A percentile compares a stretch with the other conserved stretches of the same genome.
These are phyloP conservation scores for Malthinus flaveolus DNA, from an alignment of 2,888 invertebrate species.

Conservation along the genomic window DNA sequence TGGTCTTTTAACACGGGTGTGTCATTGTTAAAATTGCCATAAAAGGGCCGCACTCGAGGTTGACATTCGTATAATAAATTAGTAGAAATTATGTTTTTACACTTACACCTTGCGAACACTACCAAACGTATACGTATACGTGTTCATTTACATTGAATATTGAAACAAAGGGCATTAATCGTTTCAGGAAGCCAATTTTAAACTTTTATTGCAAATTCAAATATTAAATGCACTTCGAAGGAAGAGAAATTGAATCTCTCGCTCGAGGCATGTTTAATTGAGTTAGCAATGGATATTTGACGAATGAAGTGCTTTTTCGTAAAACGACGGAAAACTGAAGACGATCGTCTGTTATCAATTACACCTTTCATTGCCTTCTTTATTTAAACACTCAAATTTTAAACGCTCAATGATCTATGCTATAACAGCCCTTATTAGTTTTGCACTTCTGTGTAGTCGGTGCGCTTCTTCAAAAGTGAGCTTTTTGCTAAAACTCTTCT, in stretches of 20 bases:
- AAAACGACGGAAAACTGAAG: slow-evolving; percentile 38
- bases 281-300: slow-evolving; percentile 48
- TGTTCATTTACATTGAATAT: no score
- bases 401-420: slow-evolving; percentile 49
- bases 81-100: slow-evolving; percentile 35
- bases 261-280: slow-evolving; percentile 45
- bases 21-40: slow-evolving; percentile 34
- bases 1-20: slow-evolving; percentile 33
- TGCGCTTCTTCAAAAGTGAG: not conserved
- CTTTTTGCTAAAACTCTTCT: no score
- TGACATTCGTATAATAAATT: slow-evolving; percentile 39
- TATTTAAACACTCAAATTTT: slow-evolving; percentile 51
- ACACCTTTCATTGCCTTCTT: slow-evolving; percentile 54
- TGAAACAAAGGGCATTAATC: no score
- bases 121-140: no score
- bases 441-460: not conserved
- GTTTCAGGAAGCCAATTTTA: no score
- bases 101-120: slow-evolving; percentile 18
- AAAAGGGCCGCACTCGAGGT: slow-evolving; percentile 36
- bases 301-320: slow-evolving; percentile 37
- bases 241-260: slow-evolving; percentile 45
- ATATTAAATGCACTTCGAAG: slow-evolving; percentile 20
- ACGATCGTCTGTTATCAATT: slow-evolving; percentile 53
- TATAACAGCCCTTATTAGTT: slow-evolving; percentile 22
- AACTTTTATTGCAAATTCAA: no score